A percentile compares a stretch with the other conserved stretches of the same genome.
phyloP scores from a whole-genome alignment of 53 echinoderm and acorn worm genomes.

The Zoroaster sp. region DNA sequence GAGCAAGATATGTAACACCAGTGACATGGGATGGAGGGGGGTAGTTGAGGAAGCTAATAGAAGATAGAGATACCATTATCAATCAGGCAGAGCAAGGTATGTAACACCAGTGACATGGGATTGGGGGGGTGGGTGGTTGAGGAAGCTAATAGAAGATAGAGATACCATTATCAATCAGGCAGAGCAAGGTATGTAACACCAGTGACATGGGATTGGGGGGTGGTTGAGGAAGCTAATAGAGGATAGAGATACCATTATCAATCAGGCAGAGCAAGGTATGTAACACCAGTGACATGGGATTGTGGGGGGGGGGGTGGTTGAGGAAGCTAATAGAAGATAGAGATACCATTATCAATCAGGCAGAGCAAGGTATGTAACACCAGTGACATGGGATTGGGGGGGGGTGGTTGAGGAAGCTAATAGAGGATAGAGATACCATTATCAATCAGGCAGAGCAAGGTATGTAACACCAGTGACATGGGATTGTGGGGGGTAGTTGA shows the following conservation, averaged over 20 bases:
- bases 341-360: slow-evolving; percentile 36
- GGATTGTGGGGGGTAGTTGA: slow-evolving; percentile 1
- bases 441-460: slow-evolving; percentile 61
- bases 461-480: background rate
- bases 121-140: slow-evolving; percentile 11
- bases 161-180: slow-evolving; percentile 38
- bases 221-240: slow-evolving; percentile 34
- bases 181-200: slow-evolving; percentile 57
- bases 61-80: slow-evolving; percentile 44
- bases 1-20: slow-evolving; percentile 55
- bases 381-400: too few species aligned
- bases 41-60: slow-evolving; percentile 24
- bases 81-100: slow-evolving; percentile 62
- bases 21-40: too few species aligned
- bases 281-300: background rate
- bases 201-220: background rate
- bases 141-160: slow-evolving; percentile 42
- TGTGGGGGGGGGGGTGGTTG: slow-evolving; percentile 11
- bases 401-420: slow-evolving; percentile 29
- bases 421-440: slow-evolving; percentile 37
- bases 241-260: slow-evolving; percentile 41
- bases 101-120: background rate
- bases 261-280: slow-evolving; percentile 62
- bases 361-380: slow-evolving; percentile 60
- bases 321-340: slow-evolving; percentile 41